Percentiles rank a stretch among this genome's conserved stretches.
These are phyloP conservation scores for Mesochorus sp. DNA, from an alignment of 2,888 invertebrate species.

Conservation along the genomic window DNA sequence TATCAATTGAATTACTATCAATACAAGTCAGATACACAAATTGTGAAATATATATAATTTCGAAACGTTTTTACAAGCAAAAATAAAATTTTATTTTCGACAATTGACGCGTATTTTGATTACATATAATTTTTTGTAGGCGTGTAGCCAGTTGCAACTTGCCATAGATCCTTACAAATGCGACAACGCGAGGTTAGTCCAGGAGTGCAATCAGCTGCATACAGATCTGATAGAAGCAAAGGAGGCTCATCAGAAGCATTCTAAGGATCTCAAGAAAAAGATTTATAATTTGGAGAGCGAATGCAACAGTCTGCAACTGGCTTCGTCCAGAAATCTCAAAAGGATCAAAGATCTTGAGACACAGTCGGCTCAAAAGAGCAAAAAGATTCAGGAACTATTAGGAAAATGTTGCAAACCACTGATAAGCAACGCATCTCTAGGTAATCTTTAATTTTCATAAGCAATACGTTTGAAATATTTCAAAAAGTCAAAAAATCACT, in stretches of 20 bases:
- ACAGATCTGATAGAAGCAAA: slow-evolving; percentile 86
- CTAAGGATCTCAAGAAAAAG: slow-evolving; percentile 83
- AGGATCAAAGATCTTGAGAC: slow-evolving; percentile 86
- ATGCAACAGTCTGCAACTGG: slow-evolving; percentile 85
- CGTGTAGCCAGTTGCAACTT: slow-evolving; percentile 87
- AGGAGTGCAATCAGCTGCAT: slow-evolving; percentile 90
- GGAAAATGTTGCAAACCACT: slow-evolving; percentile 80
- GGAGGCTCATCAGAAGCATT: slow-evolving; percentile 86
- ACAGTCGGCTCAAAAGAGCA: slow-evolving; percentile 85
- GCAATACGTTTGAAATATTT: too few species aligned
- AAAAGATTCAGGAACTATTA: slow-evolving; percentile 83
- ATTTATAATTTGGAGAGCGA: slow-evolving; percentile 84
- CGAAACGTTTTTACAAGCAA: background rate
- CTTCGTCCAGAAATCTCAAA: slow-evolving; percentile 83
- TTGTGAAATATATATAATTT: slow-evolving; percentile 30
- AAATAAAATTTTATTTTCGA: slow-evolving; percentile 23
- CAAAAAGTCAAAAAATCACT: too few species aligned
- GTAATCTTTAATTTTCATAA: slow-evolving; percentile 66
- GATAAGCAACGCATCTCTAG: slow-evolving; percentile 75
- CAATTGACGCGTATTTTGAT: background rate
- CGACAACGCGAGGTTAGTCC: slow-evolving; percentile 89
- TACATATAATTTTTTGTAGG: slow-evolving; percentile 81
- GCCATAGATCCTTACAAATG: slow-evolving; percentile 91
- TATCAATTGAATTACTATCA: background rate
- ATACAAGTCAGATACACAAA: background rate